Conservation (phyloP, 2,888 invertebrate genomes). For the Tipula confusa region DNA sequence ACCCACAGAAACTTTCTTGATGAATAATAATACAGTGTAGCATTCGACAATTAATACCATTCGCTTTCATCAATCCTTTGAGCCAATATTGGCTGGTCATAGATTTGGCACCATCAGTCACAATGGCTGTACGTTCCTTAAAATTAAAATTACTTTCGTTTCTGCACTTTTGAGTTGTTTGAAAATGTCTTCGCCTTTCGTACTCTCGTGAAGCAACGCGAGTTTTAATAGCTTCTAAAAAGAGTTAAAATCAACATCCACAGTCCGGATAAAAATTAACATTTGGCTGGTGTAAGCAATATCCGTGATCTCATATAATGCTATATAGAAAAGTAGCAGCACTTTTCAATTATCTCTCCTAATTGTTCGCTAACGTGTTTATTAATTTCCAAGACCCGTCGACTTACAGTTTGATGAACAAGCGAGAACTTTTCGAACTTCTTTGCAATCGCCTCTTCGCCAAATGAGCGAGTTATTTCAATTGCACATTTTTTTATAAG, state of each 20-base stretch:
- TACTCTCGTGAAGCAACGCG: background rate
- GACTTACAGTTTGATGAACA: slow-evolving; percentile 35
- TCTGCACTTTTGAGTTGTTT: slow-evolving; percentile 21
- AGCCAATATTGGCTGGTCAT: slow-evolving; percentile 36
- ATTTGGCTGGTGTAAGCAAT: background rate
- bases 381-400: background rate
- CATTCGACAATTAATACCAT: slow-evolving; percentile 33
- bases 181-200: slow-evolving; percentile 8
- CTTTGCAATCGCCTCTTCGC: slow-evolving; percentile 34
- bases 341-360: background rate
- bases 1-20: slow-evolving; percentile 26
- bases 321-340: background rate
- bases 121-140: slow-evolving; percentile 33
- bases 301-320: background rate
- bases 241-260: slow-evolving; percentile 16
- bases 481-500: slow-evolving; percentile 34
- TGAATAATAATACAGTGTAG: slow-evolving; percentile 37
- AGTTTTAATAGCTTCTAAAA: slow-evolving; percentile 16
- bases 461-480: slow-evolving; percentile 34
- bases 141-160: background rate
- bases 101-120: slow-evolving; percentile 35
- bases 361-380: background rate
- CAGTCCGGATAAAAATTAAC: background rate
- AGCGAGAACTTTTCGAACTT: slow-evolving; percentile 35
- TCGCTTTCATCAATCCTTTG: background rate